Evolutionary conservation across 2,888 invertebrate genomes (phyloP), one percentile per base, ranked within the genome.

Genomic region (Cerceris rybyensis): DNA sequence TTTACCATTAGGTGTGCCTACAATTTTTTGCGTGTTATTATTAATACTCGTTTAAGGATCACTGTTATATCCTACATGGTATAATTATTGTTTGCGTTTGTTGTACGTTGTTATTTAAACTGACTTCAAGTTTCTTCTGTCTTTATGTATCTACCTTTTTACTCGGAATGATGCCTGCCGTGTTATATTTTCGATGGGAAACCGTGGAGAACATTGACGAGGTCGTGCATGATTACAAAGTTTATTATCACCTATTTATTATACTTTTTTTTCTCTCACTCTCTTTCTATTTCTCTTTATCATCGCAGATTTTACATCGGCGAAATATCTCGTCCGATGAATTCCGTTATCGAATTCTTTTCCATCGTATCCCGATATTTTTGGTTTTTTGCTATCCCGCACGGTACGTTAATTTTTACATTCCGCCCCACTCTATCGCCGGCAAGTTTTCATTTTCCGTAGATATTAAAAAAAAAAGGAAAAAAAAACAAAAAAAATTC

Each of bases 111-210:
- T 84, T 78, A 49, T 75, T 74, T 57, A 50, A 69, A 60, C 69
- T 64, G 66, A 71, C 73, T 57, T 28, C 28, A 74, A 70, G 67
- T 80, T 77, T 77, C 76, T 59, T 66, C 67, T 73, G 70, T 73
- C 67, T 85, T 70, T 85, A 71, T 63, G 61, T 60, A 68, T 55
- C 52, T 78, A 28, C 78, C 79, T 69, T 81, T 78, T 85, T 71
- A 83, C 82, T 82, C 77, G 83, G 84, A 82, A 84, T 84, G 84
- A 67, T 84, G 83, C 85, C 77, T 85, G 83, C 70, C 78, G 68
- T 77, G 76, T 74, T 75, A 65, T 79, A 78, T 76, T 78, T 79
- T 73, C 16, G 9, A n/a, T 28, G 28, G 28, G 28, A 28, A 28
- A 28, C 28, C 28, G 28, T 28, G 28, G 28, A 4, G 4, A 64